Conservation (phyloP, 2,113 vertebrate species). For the Dipodomys stephensi region DNA sequence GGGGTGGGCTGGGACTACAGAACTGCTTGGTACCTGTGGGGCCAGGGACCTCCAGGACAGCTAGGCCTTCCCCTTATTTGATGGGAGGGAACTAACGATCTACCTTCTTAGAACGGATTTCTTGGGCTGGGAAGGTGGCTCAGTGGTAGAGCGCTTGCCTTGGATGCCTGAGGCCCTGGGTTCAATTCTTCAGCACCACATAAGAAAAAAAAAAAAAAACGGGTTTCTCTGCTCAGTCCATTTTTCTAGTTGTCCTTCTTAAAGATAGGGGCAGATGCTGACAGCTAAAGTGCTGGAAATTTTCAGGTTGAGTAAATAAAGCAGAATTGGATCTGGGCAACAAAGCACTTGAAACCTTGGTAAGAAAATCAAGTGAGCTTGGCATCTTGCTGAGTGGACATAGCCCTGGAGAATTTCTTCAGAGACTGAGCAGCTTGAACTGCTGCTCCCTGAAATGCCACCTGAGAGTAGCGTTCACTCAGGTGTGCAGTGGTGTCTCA, state of each 20-base stretch:
- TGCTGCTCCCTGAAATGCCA: neutral
- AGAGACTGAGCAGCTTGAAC: too few species aligned
- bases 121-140: too few species aligned
- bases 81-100: neutral
- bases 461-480: rapidly evolving
- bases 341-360: neutral
- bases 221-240: neutral
- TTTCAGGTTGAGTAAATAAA: neutral
- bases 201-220: too few species aligned
- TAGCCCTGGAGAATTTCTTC: neutral
- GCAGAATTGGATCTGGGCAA: neutral
- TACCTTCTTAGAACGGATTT: neutral
- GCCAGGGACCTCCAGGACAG: neutral
- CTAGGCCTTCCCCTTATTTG: neutral
- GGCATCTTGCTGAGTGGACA: neutral
- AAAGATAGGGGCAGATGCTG: neutral
- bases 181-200: too few species aligned
- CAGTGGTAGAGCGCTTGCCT: too few species aligned
- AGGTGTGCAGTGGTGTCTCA: neutral
- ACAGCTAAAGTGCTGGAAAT: neutral
- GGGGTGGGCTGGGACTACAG: too few species aligned
- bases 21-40: too few species aligned
- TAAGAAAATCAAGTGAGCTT: neutral
- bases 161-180: too few species aligned
- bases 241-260: neutral